Evolutionary conservation across 2,113 vertebrate species (phyloP), one percentile per base, ranked within the genome.

Genomic region (Ailuropoda melanoleuca): DNA sequence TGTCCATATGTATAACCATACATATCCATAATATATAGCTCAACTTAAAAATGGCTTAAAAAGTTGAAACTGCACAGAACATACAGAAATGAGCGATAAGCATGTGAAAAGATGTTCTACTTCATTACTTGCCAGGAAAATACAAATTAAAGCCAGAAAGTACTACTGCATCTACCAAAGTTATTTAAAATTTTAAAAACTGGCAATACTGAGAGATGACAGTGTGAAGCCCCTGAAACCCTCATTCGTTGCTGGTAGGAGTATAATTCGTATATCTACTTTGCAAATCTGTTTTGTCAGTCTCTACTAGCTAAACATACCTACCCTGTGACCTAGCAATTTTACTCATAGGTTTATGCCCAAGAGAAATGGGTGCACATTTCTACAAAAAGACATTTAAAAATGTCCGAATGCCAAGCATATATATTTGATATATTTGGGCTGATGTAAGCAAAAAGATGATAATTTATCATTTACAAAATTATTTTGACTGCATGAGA

Each of bases 81-180:
- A 64, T 39, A 90, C 13, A 23, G 48, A 89, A 85, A 43, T 91
- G 21, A 93, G 60, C 58, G 26, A 31, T 37, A 83, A 95, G 88
- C 66, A 50, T 78, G 37, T 80, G 75, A 88, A 93, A 92, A 91
- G 31, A 46, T 83, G 13, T 12, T 74, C 53, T 93, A 17, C 34
- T 78, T 95, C 5, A 72, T 77, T 95, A 56, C 58, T 92, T 96
- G 24, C 10, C 64, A 77, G 53, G 31, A 72, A 78, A 93, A 90
- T 78, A 53, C 75, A 88, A 97, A 87, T 97, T 86, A 83, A 90
- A 90, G 83, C 53, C 14, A 43, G 18, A 48, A 87, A 43, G 56
- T 70, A 88, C 37, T 72, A 64, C 34, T 87, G 31, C 62, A 89
- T 8, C 62, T 14, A 87, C 31, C 46, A 90, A 78, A 77, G 82